A percentile compares a stretch with the other conserved stretches of the same genome.
Evolutionary conservation across 1,140 invertebrate genomes (phyloP).

Genomic region (Drosophila subpulchrella): DNA sequence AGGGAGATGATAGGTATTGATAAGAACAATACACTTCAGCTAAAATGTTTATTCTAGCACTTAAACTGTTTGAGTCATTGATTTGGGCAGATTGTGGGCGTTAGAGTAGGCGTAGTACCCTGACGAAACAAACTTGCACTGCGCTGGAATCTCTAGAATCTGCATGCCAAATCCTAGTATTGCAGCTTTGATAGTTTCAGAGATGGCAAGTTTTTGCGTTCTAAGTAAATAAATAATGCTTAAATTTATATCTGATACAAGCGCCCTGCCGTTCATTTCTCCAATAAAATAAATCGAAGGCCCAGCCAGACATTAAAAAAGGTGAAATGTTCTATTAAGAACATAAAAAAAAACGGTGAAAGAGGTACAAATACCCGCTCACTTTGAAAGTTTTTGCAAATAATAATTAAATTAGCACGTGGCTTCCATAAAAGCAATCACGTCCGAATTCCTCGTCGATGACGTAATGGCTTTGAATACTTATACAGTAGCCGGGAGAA

Average conservation of each 20-base stretch:
- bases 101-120: no score
- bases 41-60: no score
- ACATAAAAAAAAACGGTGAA: background rate
- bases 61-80: no score
- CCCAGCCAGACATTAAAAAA: background rate
- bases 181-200: no score
- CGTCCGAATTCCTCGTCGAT: slow-evolving; percentile 62
- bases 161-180: no score
- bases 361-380: slow-evolving; percentile 13
- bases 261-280: background rate
- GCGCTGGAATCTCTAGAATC: no score
- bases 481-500: slow-evolving; percentile 72
- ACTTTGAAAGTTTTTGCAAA: slow-evolving; percentile 34
- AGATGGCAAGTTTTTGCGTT: no score
- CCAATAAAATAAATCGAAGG: background rate
- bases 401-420: slow-evolving; percentile 53
- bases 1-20: no score
- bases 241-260: background rate
- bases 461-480: slow-evolving; percentile 69
- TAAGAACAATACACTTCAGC: no score
- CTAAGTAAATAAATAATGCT: no score
- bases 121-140: no score
- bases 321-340: background rate
- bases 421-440: slow-evolving; percentile 45
- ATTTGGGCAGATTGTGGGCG: no score